Evolutionary conservation across 2,113 vertebrate species (phyloP).

Genomic region (Struthidea cinerea): DNA sequence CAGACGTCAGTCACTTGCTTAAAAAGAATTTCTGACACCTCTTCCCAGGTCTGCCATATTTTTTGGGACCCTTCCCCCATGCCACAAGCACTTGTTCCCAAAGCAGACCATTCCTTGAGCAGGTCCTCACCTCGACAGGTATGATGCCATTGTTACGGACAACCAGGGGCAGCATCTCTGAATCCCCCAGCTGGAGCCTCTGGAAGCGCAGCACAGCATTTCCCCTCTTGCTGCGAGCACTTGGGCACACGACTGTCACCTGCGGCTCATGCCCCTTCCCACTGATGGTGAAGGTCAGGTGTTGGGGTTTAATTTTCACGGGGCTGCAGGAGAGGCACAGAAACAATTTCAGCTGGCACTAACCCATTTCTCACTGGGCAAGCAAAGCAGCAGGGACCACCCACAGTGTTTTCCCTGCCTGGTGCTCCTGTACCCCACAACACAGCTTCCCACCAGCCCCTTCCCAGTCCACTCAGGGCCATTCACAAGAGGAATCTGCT

Average conservation of each 20-base stretch:
- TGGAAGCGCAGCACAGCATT: constrained; percentile 80
- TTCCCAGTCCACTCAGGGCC: background rate
- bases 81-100: background rate
- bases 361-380: background rate
- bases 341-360: background rate
- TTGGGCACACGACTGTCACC: constrained; percentile 75
- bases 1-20: background rate
- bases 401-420: background rate
- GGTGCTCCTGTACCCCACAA: background rate
- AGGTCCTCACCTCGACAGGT: constrained; percentile 74
- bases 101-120: background rate
- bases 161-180: constrained; percentile 72
- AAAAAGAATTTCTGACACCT: background rate
- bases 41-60: background rate
- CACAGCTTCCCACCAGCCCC: background rate
- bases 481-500: background rate
- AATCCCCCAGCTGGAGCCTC: constrained; percentile 70
- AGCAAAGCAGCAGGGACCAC: background rate
- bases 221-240: constrained; percentile 65
- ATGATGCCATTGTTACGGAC: constrained; percentile 77
- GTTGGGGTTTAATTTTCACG: constrained; percentile 11
- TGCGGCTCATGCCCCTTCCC: constrained; percentile 83
- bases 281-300: constrained; percentile 75
- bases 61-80: background rate
- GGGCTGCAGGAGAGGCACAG: constrained; percentile 33